Evolutionary conservation across 2,888 invertebrate genomes (phyloP), one percentile per base, ranked within the genome.

Genomic region (Netelia virgata): DNA sequence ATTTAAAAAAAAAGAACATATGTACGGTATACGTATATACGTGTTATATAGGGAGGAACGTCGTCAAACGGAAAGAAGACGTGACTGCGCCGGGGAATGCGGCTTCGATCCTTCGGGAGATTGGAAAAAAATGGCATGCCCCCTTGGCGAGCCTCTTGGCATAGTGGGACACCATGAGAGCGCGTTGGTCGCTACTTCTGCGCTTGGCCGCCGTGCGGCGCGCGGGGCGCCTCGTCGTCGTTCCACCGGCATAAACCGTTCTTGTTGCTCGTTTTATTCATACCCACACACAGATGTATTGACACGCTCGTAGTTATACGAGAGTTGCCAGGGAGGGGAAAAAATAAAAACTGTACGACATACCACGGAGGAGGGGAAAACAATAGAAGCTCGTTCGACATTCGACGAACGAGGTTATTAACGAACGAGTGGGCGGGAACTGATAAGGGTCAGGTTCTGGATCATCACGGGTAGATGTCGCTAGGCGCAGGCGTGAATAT

Each of bases 111-210:
- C 91, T 91, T 90, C 88, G 84, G 72, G 72, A 72, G 73, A 43
- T 63, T 64, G 28, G 84, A 55, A 93, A 93, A 93, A 93, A 93
- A 93, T 91, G 88, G 89, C 90, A 90, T 93, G 92, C 93, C 93
- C 93, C 93, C 93, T 93, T 93, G 93, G 93, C 93, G 88, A 89
- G 90, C 91, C 93, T 93, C 93, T 93, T 93, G 93, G 92, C 88
- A 89, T 92, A 93, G 91, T 91, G 93, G 93, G 93, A 86, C 86
- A 90, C 88, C 91, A 93, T 92, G 87, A 93, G 88, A 85, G 89
- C 84, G 90, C 87, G 93, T 87, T 91, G 93, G 93, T 93, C 55
- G 77, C 69, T 28, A 28, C 28, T 50, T 68, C 53, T 23, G 59
- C 23, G 61, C 50, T 55, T 16, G 50, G 43, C 18, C 59, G n/a